These are phyloP conservation scores for Philotrypesis tridentata DNA, from an alignment of 1,140 invertebrate species.

Conservation along the genomic window DNA sequence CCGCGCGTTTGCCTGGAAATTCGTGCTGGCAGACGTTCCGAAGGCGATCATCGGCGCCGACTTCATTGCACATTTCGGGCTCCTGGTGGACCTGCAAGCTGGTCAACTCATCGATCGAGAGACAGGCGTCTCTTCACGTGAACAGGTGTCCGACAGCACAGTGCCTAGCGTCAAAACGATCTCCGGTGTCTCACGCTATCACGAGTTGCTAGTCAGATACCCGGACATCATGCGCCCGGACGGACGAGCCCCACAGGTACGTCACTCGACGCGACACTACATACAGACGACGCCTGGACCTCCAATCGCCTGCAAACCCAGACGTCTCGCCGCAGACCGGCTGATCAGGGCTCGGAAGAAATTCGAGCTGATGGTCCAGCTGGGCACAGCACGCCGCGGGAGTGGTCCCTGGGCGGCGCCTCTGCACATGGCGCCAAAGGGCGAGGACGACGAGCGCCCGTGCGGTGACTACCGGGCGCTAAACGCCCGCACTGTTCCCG, in stretches of 20 bases:
- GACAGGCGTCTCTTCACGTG: conserved; percentile 41
- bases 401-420: conserved; percentile 25
- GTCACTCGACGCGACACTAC: conserved; percentile 42
- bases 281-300: conserved; percentile 59
- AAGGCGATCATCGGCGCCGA: conserved; percentile 52
- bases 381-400: background rate
- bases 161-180: conserved; percentile 9
- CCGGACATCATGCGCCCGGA: conserved; percentile 40
- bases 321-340: conserved; percentile 63
- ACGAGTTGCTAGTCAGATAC: conserved; percentile 8
- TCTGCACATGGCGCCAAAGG: conserved; percentile 43
- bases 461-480: too few species aligned
- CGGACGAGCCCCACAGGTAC: background rate
- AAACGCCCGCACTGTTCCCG: too few species aligned
- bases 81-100: conserved; percentile 62
- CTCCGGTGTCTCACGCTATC: background rate
- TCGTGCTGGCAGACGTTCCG: conserved; percentile 63
- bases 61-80: conserved; percentile 57
- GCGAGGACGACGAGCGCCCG: background rate
- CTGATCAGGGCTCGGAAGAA: conserved; percentile 52
- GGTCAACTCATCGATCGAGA: conserved; percentile 56
- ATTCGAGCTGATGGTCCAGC: too few species aligned
- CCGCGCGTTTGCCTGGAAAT: conserved; percentile 62
- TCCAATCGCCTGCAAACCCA: conserved; percentile 59
- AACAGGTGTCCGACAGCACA: background rate